Evolutionary conservation across 2,113 vertebrate genomes (phyloP), one percentile per base, ranked within the genome.

Genomic region (Condylura cristata): DNA sequence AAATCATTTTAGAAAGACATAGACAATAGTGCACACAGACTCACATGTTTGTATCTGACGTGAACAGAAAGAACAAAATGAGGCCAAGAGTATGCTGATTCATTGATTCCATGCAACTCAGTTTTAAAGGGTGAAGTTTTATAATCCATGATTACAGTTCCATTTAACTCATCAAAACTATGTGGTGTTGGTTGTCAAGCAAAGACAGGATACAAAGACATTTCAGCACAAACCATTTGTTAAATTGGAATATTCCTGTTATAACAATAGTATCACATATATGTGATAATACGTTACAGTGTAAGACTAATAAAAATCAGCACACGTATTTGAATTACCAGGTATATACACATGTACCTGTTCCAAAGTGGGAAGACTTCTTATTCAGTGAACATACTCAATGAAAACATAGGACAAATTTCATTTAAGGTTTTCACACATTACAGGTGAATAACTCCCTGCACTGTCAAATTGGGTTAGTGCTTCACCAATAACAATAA

Each of bases 401-500:
- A 74, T 86, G 39, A 53, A 84, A 68, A 87, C 24, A 75, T 48
- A 53, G 22, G 71, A 24, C 34, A 84, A 65, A 32, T 76, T 71
- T 66, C 75, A 74, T 74, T 87, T 88, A 89, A 86, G 61, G 72
- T 85, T 84, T 81, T 87, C 37, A 70, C 41, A 61, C 61, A 75
- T 68, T 56, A 87, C 46, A 56, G 28, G 14, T 66, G 48, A 92
- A 56, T 66, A 41, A 32, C 17, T 84, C 24, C 44, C 5, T 28
- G 28, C 56, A 46, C 9, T 68, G 26, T 26, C 70, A 60, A 72
- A 24, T 20, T n/a, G 61, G 48, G 20, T 81, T 44, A 12, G 20
- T 46, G 28, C 32, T 88, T 88, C 24, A 39, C 24, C 5, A 18
- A 87, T 41, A 75, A 76, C 32, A 63, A 56, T 32, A 37, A 70